Evolutionary conservation across 2,113 vertebrate genomes (phyloP), one percentile per base, ranked within the genome.

Genomic region (Xenus cinereus): DNA sequence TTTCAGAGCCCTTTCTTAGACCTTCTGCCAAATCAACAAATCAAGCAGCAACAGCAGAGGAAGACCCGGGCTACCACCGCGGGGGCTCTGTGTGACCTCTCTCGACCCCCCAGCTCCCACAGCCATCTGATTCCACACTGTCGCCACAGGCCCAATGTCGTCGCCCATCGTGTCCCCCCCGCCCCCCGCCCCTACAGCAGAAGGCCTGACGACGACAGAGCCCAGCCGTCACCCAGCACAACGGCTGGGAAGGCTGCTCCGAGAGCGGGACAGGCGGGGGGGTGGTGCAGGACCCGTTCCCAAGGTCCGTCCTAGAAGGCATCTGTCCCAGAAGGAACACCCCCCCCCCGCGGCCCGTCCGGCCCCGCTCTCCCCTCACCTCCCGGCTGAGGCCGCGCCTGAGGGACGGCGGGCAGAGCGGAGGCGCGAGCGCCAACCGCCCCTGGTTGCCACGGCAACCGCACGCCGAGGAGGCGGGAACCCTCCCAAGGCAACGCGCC

Each of bases 261-360:
- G 33, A 1, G 0, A 15, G 18, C 16, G 14, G 28, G 17, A 37
- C 35, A 8, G 39, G n/a, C 0, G 5, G 6, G 35, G 33, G 10
- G 32, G 18, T 7, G 48, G 26, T 26, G 2, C 39, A 24, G 11
- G 18, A 9, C 1, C 62, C 6, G 27, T 43, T n/a, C 54, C 73
- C 12, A 21, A 4, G 3, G 7, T 2, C 28, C 27, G 8, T 3
- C 41, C 30, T 57, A 5, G 22, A 2, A n/a, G 27, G 23, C 43
- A 27, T 3, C 18, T 27, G 10, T 3, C 41, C 30, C 51, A 5
- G 26, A 1, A n/a, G 27, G 23, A 43, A 27, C n/a, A n/a, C n/a
- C n/a, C n/a, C 4, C 27, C 10, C 8, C 10, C 21, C 41, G 1
- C 27, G 3, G 10, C n/a, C n/a, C n/a, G n/a, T 27, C 30, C 30